These are phyloP conservation scores for Rhorus exstirpatorius DNA, from an alignment of 2,888 invertebrate genomes.

Conservation along the genomic window DNA sequence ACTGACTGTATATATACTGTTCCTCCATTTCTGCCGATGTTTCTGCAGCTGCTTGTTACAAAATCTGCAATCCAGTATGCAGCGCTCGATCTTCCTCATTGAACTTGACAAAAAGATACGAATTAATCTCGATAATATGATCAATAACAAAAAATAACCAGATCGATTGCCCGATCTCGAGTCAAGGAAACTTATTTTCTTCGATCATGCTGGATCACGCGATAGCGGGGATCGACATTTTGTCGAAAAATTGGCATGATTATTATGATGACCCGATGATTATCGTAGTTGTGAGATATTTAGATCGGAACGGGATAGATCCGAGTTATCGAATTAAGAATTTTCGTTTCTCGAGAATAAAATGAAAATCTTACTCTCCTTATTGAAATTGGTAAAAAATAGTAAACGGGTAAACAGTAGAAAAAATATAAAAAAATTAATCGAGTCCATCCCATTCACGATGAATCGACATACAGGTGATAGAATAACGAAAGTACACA, in stretches of 20 bases:
- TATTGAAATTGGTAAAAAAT: not conserved
- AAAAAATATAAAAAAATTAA: not conserved
- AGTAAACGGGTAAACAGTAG: too few relatives aligned
- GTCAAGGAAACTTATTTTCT: not conserved
- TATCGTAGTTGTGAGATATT: constrained; percentile 68
- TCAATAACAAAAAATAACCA: constrained; percentile 4
- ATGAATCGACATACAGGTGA: constrained; percentile 46
- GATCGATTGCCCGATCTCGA: not conserved
- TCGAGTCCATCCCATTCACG: constrained; percentile 54
- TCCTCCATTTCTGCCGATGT: constrained; percentile 44
- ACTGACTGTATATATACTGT: constrained; percentile 79
- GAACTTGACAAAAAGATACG: constrained; percentile 38
- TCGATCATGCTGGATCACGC: constrained; percentile 6
- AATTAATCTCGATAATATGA: constrained; percentile 37
- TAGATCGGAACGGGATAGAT: constrained; percentile 41
- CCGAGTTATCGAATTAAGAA: not conserved
- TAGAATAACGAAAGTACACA: constrained; percentile 75
- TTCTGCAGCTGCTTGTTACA: constrained; percentile 55
- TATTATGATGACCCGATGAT: constrained; percentile 71
- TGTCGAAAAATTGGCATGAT: constrained; percentile 24
- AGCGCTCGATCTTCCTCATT: constrained; percentile 39
- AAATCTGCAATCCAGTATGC: constrained; percentile 46
- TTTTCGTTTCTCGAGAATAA: not conserved
- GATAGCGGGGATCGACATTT: not conserved
- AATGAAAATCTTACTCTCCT: not conserved